Evolutionary conservation across 2,113 vertebrate species (phyloP).

Genomic region (Cricetomys ansorgei): DNA sequence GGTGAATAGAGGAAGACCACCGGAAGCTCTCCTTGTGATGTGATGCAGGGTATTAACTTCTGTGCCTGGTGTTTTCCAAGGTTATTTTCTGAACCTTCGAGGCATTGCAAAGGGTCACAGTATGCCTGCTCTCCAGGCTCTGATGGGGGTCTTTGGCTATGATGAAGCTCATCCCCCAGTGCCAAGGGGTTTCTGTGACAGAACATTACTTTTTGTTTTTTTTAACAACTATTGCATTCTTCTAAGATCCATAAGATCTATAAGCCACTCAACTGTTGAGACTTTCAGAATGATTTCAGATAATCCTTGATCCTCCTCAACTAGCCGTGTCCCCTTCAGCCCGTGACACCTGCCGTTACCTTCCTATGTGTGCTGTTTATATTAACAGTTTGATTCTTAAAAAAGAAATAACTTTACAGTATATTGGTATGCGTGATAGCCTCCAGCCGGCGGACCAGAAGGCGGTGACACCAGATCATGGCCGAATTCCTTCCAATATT

Average conservation of each 20-base stretch:
- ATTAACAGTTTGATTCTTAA: slow-evolving; percentile 72
- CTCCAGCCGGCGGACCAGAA: slow-evolving; percentile 74
- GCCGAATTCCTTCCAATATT: slow-evolving; percentile 72
- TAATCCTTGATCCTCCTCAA: not conserved
- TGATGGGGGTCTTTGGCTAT: not conserved
- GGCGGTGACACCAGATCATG: slow-evolving; percentile 64
- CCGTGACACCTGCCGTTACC: slow-evolving; percentile 57
- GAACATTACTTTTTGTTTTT: not conserved
- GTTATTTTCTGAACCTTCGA: not conserved
- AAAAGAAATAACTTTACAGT: slow-evolving; percentile 68
- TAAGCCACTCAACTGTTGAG: not conserved
- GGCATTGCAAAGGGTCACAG: not conserved
- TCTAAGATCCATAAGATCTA: slow-evolving; percentile 1
- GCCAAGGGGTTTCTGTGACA: not conserved
- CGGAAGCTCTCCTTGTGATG: not conserved
- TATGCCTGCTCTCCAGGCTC: not conserved
- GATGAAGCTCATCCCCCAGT: not conserved
- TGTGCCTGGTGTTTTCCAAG: not conserved
- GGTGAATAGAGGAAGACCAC: not conserved
- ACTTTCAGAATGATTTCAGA: slow-evolving; percentile 16
- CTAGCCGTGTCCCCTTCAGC: not conserved
- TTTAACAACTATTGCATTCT: slow-evolving; percentile 20
- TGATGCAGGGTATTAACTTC: not conserved
- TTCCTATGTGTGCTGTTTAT: slow-evolving; percentile 31
- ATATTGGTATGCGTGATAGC: slow-evolving; percentile 65